Evolutionary conservation across 2,797 vertebrate species (phyloP).

Genomic region (Amblyopsis hoosieri): DNA sequence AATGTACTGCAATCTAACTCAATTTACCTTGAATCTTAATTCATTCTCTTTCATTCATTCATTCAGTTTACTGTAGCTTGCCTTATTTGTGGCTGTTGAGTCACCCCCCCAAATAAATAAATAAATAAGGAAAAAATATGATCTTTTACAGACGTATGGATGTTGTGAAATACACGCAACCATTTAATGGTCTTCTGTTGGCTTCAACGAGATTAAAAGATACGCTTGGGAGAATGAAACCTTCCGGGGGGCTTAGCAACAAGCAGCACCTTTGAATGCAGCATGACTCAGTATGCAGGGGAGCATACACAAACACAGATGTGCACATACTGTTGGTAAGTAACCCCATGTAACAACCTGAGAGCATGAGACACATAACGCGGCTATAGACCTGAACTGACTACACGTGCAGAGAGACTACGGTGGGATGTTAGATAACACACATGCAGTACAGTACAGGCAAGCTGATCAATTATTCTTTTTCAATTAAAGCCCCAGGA

Average conservation of each 20-base stretch:
- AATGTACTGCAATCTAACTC: constrained; percentile 38
- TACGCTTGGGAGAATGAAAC: neutral
- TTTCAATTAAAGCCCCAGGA: constrained; percentile 6
- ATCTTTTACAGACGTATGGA: too few relatives aligned
- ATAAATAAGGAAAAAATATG: too few relatives aligned
- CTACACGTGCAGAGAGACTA: constrained; percentile 12
- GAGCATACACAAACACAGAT: neutral
- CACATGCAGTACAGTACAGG: neutral
- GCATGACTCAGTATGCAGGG: constrained; percentile 3
- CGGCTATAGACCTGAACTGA: too few relatives aligned
- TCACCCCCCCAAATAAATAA: too few relatives aligned
- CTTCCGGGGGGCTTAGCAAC: constrained; percentile 19
- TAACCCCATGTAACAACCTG: neutral
- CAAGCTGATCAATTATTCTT: neutral
- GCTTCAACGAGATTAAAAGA: neutral
- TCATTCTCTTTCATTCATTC: too few relatives aligned
- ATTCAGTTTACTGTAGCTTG: constrained; percentile 25
- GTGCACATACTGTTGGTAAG: neutral
- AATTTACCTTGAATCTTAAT: constrained; percentile 35
- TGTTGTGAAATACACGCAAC: neutral
- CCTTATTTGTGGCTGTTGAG: constrained; percentile 27
- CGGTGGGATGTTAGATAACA: constrained; percentile 16
- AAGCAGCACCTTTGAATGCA: constrained; percentile 26
- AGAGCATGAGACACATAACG: too few relatives aligned
- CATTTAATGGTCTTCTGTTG: neutral